phyloP scores from a whole-genome alignment of 2,797 vertebrate genomes.

The Pseudomugil gertrudae region DNA sequence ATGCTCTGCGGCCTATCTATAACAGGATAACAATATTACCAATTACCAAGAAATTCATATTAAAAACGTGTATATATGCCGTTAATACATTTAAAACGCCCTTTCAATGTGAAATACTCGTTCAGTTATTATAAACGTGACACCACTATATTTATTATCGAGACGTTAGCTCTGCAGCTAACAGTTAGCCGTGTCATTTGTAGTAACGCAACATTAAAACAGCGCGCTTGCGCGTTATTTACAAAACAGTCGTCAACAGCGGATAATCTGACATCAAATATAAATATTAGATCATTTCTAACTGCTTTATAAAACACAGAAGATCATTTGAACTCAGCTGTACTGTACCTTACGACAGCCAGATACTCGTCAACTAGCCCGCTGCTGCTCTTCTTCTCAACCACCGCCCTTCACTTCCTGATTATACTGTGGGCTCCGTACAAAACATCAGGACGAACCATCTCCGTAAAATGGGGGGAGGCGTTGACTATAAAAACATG shows the following conservation, averaged over 20 bases:
- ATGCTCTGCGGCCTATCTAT: conserved; percentile 51
- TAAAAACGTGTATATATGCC: rapidly evolving
- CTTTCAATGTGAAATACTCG: rapidly evolving
- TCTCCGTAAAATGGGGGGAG: conserved; percentile 1
- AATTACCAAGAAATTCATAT: background rate
- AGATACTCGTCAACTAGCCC: conserved; percentile 34
- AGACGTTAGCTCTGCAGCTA: conserved; percentile 52
- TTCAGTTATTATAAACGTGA: background rate
- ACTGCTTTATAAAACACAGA: background rate
- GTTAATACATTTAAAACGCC: rapidly evolving
- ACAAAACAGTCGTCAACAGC: background rate
- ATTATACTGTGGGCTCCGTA: conserved; percentile 50
- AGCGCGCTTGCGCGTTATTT: rapidly evolving
- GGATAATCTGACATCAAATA: rapidly evolving
- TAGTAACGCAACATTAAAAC: conserved; percentile 13
- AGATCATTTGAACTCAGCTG: background rate
- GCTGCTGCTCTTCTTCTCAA: conserved; percentile 64
- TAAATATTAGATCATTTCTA: rapidly evolving
- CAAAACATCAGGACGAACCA: conserved; percentile 69
- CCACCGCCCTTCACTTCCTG: conserved; percentile 88
- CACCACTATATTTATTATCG: background rate
- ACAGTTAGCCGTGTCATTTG: conserved; percentile 30
- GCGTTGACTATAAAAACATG: rapidly evolving
- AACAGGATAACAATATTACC: background rate
- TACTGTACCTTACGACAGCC: conserved; percentile 72